These are phyloP conservation scores for Amphipyra tragopoginis DNA, from an alignment of 2,888 invertebrate genomes.

Conservation along the genomic window DNA sequence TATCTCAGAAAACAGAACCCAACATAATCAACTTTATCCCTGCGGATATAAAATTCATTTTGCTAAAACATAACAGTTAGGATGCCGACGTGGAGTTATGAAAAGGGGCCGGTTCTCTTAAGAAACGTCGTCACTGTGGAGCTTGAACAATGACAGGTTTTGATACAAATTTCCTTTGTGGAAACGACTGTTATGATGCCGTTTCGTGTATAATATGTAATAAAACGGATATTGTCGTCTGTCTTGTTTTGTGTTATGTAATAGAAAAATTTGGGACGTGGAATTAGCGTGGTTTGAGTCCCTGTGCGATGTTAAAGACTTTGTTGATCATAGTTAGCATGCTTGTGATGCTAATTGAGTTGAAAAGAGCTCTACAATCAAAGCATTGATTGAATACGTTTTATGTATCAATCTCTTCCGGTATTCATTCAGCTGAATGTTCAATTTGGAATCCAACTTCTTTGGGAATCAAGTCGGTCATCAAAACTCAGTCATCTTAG, in stretches of 20 bases:
- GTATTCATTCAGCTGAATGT: no score
- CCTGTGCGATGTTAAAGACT: not conserved
- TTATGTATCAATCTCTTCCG: no score
- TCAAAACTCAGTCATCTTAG: no score
- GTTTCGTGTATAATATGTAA: conserved; percentile 61
- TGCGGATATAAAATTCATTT: conserved; percentile 59
- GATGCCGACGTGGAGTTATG: conserved; percentile 69
- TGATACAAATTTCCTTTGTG: conserved; percentile 81
- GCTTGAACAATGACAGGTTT: conserved; percentile 73
- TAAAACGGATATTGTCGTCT: conserved; percentile 57
- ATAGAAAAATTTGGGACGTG: conserved; percentile 45
- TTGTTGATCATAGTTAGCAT: not conserved
- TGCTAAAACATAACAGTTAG: conserved; percentile 44
- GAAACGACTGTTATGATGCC: conserved; percentile 72
- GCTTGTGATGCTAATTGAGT: not conserved
- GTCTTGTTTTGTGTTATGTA: conserved; percentile 52
- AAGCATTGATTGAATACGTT: not conserved
- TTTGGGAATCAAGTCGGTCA: no score
- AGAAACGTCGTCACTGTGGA: conserved; percentile 60
- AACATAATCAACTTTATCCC: conserved; percentile 62
- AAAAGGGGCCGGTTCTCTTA: conserved; percentile 61
- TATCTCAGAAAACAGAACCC: conserved; percentile 41
- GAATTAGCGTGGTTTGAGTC: conserved; percentile 38
- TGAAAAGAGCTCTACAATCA: not conserved
- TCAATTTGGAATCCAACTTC: no score